Base-by-base conservation (phyloP, 1,140 invertebrate genomes). In the Thaumatotibia leucotreta region DNA sequence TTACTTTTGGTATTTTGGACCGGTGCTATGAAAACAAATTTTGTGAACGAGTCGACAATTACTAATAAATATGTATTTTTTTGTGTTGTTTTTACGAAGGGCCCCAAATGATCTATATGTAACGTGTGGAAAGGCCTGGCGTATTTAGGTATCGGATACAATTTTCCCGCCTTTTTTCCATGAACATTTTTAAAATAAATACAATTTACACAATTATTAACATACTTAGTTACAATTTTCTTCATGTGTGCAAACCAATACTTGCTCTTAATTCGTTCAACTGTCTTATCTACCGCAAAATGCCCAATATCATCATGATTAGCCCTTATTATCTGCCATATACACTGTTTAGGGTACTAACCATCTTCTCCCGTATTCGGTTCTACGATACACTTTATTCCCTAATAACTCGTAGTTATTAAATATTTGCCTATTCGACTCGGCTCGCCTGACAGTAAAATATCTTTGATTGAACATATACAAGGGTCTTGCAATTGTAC, bases 1-100 rank as follows among this genome's bases (percentile, higher is more conserved):
- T 64, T 45, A 22, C 24, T 23, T 6, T 29, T 45, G 2, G 39
- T 45, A 64, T 20, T 64, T 33, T 14, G 33, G 2, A 39, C 33
- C n/a, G 33, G 33, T 3, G 33, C 8, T 4, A 39, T 39, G 33
- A 39, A 45, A 2, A 64, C 63, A 45, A 64, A 88, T 35, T 88
- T 86, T 0, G 74, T 70, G 71, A 86, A 88, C 2, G 66, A 74
- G 68, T 86, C 82, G 1, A 82, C 66, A 1, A 87, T 67, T 0
- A 67, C 74, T 1, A 88, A 70, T 6, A 84, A 67, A 68, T 83
- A 69, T 22, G 66, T 58, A 63, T 86, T 84, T 29, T 66, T 69
- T 33, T 77, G 75, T 24, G 70, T 73, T 10, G 70, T 75, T 17
- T 63, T 29, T 8, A 65, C n/a, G 23, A 77, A 70, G 9, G 72